A percentile compares a stretch with the other conserved stretches of the same genome.
Evolutionary conservation across 1,140 invertebrate species (phyloP).

Genomic region (Panulirus ornatus): DNA sequence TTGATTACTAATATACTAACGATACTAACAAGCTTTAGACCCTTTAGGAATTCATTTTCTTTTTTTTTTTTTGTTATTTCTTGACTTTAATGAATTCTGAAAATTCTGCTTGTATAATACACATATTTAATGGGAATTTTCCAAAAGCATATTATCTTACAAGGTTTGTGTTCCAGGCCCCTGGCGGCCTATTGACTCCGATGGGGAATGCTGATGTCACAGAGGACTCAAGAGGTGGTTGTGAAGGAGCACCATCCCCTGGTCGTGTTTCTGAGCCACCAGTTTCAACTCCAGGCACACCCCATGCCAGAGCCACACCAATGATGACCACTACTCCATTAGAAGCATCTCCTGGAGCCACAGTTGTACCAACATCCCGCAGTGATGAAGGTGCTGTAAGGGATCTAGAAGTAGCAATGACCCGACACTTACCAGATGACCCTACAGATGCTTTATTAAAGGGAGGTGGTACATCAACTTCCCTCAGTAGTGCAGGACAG

Average conservation of each 20-base stretch:
- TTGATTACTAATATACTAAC: conserved; percentile 61
- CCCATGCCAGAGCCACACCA: conserved; percentile 63
- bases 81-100: not conserved
- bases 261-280: conserved; percentile 43
- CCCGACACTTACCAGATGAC: conserved; percentile 90
- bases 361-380: conserved; percentile 29
- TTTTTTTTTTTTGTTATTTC: not conserved
- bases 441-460: conserved; percentile 89
- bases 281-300: conserved; percentile 57
- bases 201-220: conserved; percentile 67
- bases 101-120: not conserved
- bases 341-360: conserved; percentile 48
- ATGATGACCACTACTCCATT: conserved; percentile 54
- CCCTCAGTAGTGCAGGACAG: conserved; percentile 74
- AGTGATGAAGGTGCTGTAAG: conserved; percentile 85
- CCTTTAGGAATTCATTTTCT: not conserved
- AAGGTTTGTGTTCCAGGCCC: conserved; percentile 42
- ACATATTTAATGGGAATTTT: not conserved
- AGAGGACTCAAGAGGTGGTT: conserved; percentile 42
- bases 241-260: conserved; percentile 47
- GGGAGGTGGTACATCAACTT: conserved; percentile 13
- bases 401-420: conserved; percentile 97
- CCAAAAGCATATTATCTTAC: not conserved
- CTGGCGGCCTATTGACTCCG: conserved; percentile 70
- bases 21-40: not conserved